Conservation (phyloP, 2,797 vertebrate genomes). For the Antrozous pallidus region DNA sequence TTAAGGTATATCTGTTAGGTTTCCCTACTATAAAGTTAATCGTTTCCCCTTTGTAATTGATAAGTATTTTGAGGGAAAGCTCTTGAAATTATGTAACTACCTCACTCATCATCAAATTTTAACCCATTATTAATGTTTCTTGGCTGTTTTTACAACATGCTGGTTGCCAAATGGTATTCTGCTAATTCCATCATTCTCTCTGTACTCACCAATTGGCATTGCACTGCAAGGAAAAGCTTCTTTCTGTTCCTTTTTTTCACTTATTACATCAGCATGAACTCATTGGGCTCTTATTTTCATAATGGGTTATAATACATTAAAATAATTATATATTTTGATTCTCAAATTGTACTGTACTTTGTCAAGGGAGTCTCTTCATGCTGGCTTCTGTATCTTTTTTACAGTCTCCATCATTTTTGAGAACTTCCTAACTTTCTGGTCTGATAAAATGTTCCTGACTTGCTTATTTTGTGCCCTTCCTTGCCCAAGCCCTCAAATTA, state of each 20-base stretch:
- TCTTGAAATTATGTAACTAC: background rate
- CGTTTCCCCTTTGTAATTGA: background rate
- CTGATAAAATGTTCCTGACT: background rate
- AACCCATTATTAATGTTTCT: background rate
- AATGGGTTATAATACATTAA: background rate
- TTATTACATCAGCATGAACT: background rate
- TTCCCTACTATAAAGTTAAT: background rate
- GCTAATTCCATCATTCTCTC: background rate
- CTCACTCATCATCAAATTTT: background rate
- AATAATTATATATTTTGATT: background rate
- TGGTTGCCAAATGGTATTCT: background rate
- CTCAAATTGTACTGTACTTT: background rate
- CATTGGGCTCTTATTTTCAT: background rate
- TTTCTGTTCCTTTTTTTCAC: background rate
- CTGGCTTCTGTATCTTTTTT: background rate
- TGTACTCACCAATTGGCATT: background rate
- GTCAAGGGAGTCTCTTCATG: background rate
- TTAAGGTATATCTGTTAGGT: background rate
- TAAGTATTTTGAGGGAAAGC: background rate
- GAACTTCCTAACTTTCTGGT: background rate
- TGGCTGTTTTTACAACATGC: background rate
- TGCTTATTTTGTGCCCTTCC: background rate
- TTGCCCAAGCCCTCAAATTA: background rate
- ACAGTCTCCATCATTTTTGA: background rate
- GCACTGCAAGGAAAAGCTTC: background rate